Conservation (phyloP, 2,113 vertebrate species). For the Thamnaconus septentrionalis region DNA sequence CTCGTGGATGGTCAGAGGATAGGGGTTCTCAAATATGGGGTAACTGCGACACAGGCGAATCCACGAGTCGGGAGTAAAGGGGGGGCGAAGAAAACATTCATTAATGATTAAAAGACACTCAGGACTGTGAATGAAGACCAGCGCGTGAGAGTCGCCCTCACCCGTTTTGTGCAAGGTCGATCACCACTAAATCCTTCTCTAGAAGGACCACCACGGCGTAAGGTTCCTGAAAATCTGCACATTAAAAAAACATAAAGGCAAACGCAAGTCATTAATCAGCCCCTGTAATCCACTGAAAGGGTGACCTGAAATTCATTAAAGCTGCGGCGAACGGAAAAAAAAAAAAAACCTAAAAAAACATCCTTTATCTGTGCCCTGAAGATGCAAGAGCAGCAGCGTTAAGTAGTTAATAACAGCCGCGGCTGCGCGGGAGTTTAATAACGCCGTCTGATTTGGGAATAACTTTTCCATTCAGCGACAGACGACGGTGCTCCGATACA, state of each 20-base stretch:
- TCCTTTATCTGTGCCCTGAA: slow-evolving; percentile 34
- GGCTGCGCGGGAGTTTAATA: slow-evolving; percentile 16
- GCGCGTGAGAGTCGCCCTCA: slow-evolving; percentile 69
- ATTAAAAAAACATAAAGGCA: slow-evolving; percentile 6
- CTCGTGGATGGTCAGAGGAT: slow-evolving; percentile 96
- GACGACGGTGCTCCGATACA: not conserved
- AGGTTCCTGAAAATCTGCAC: slow-evolving; percentile 96
- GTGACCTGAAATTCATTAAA: no score
- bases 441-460: slow-evolving; percentile 6
- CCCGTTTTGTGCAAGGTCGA: slow-evolving; percentile 99
- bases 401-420: slow-evolving; percentile 24
- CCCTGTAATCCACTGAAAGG: no score
- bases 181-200: slow-evolving; percentile 98
- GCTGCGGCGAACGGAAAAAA: no score
- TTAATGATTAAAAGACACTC: no score
- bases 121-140: not conserved
- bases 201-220: slow-evolving; percentile 98
- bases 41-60: slow-evolving; percentile 78
- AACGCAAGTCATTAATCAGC: slow-evolving; percentile 14
- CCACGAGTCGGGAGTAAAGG: not conserved
- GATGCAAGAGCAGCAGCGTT: slow-evolving; percentile 26
- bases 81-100: not conserved
- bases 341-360: no score
- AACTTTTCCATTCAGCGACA: slow-evolving; percentile 8
- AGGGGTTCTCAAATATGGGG: slow-evolving; percentile 99